Base-by-base conservation (phyloP, 1,140 invertebrate species). In the Atopsyche davidsoni region DNA sequence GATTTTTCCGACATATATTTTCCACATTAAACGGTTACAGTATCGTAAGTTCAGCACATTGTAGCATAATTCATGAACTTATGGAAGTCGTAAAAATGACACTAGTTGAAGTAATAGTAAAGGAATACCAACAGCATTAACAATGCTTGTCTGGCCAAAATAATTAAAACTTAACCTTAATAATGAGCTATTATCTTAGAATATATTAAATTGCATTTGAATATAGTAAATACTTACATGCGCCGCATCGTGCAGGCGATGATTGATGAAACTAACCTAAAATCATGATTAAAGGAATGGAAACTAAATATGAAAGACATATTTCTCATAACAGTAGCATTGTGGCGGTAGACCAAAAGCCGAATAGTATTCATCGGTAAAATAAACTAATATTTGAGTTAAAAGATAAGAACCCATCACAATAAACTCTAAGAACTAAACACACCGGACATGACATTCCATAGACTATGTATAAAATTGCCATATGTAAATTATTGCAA, bases 331-430 rank as follows among this genome's bases (percentile, higher is more conserved):
- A 42, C 40, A 23, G 40, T 19, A 42, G 41, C 16, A 24, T 14
- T 31, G 35, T 16, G 36, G 46, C 31, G 36, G 23, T 39, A 39
- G 38, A 40, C 41, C 28, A 19, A 31, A 13, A 23, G 41, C 22
- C 46, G 25, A 38, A 28, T 40, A 39, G 18, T 39, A 22, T 38
- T 39, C 35, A 22, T 48, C 38, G 38, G 41, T 38, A 34, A 48
- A 48, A 48, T 48, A 38, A 24, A 31, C 41, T 48, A 48, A 40
- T 39, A 22, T 40, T 39, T 48, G 35, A 35, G 41, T 40, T 48
- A 36, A 24, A 48, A 35, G 46, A 34, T 24, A 48, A 36, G 46
- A 48, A 48, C 17, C 46, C 46, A 48, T 48, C 46, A 38, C 38
- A 48, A 28, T 6, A 28, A 6, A 28, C 24, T n/a, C n/a, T n/a